phyloP scores from a whole-genome alignment of 2,113 vertebrate genomes.

The Prinia subflava region DNA sequence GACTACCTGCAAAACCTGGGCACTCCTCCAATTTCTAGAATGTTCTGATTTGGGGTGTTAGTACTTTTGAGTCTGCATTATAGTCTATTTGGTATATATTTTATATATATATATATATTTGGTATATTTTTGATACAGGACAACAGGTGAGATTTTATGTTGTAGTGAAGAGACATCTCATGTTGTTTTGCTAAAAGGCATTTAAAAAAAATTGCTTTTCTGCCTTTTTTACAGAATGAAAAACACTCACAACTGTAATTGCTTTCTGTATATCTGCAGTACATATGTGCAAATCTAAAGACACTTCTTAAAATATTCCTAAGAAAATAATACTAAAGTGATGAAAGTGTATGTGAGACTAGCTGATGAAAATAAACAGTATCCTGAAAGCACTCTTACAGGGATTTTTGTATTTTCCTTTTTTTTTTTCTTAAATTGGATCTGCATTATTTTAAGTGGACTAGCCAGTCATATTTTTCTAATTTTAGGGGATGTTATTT shows the following conservation, averaged over 20 bases:
- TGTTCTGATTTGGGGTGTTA: not conserved
- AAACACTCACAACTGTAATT: conserved; percentile 34
- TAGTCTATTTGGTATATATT: not conserved
- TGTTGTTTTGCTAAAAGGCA: not conserved
- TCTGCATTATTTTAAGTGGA: not conserved
- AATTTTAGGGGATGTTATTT: not conserved
- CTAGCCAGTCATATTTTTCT: not conserved
- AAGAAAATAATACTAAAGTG: not conserved
- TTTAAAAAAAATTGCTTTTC: not conserved
- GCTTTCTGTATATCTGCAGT: not conserved
- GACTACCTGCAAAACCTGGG: not conserved
- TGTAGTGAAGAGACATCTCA: conserved; percentile 2
- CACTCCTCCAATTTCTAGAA: not conserved
- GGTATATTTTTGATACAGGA: not conserved
- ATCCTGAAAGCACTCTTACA: not conserved
- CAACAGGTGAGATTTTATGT: not conserved
- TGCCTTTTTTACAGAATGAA: conserved; percentile 15
- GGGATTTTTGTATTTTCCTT: not conserved
- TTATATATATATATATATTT: too few relatives aligned
- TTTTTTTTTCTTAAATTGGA: not conserved
- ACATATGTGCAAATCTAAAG: not conserved
- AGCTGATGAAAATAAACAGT: not conserved
- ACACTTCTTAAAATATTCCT: not conserved
- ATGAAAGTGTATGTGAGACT: not conserved
- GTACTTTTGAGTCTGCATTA: not conserved